A percentile compares a stretch with the other conserved stretches of the same genome.
phyloP scores from a whole-genome alignment of 1,140 invertebrate genomes.

The Andrena cerasifolii region DNA sequence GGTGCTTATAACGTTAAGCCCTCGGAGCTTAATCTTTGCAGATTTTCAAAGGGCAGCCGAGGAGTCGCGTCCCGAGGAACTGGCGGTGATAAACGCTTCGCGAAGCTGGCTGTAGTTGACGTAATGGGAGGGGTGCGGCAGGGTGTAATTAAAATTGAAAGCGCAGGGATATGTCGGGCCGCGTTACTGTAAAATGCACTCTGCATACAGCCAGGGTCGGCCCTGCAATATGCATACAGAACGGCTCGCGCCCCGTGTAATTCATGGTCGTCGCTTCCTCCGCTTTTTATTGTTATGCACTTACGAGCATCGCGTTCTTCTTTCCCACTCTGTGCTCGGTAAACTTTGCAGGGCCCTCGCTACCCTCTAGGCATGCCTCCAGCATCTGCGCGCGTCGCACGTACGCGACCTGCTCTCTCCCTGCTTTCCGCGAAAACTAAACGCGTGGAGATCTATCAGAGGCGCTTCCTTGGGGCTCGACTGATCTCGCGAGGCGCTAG shows the following conservation, averaged over 20 bases:
- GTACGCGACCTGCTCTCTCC: neutral
- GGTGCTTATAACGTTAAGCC: neutral
- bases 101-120: conserved; percentile 14
- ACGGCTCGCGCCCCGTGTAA: conserved; percentile 38
- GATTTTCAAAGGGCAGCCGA: neutral
- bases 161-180: conserved; percentile 38
- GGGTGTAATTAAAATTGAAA: conserved; percentile 52
- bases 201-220: conserved; percentile 29
- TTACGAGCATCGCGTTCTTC: conserved; percentile 46
- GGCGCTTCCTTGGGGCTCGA: too few relatives aligned
- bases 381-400: neutral
- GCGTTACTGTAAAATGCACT: conserved; percentile 55
- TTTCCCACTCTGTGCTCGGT: conserved; percentile 2
- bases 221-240: conserved; percentile 46
- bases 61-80: too few relatives aligned
- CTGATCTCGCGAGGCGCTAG: neutral
- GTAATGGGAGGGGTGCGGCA: neutral
- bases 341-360: conserved; percentile 12
- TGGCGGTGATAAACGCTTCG: neutral
- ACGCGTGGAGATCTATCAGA: neutral
- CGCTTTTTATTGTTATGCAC: conserved; percentile 56
- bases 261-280: conserved; percentile 28
- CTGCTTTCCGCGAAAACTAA: neutral
- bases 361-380: neutral
- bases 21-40: neutral